Evolutionary conservation across 2,113 vertebrate species (phyloP).

Genomic region (Poecile atricapillus): DNA sequence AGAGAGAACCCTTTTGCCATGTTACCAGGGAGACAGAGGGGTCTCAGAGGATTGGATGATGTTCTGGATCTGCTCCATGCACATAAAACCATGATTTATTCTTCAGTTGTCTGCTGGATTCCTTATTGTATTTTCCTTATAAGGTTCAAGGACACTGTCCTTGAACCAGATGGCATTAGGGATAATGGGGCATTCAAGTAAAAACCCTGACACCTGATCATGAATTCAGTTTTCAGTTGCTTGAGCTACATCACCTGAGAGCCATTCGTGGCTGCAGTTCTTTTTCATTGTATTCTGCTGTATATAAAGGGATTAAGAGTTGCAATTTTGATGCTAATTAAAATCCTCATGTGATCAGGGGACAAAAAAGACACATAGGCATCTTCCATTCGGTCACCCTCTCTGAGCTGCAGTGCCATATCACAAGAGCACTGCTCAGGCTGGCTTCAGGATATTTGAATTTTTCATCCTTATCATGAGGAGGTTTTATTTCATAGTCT

Average conservation of each 20-base stretch:
- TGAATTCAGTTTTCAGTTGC: background rate
- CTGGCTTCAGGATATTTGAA: background rate
- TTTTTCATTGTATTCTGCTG: conserved; percentile 36
- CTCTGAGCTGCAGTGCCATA: background rate
- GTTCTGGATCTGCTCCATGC: conserved; percentile 43
- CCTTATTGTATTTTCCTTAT: background rate
- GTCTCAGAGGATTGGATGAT: conserved; percentile 17
- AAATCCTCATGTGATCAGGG: background rate
- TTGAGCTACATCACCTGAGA: conserved; percentile 14
- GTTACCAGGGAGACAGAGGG: conserved; percentile 17
- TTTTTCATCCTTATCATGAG: background rate
- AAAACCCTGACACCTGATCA: conserved; percentile 1
- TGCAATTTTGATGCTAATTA: conserved; percentile 14
- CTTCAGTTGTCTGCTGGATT: background rate
- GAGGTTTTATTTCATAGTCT: background rate
- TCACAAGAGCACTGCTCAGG: background rate
- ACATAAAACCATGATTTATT: conserved; percentile 28
- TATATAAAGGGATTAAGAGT: background rate
- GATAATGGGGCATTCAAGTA: background rate
- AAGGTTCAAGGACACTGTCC: background rate
- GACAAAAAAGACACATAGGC: background rate
- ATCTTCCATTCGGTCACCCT: background rate
- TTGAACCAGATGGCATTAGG: background rate
- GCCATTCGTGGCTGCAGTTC: background rate
- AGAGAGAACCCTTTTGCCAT: background rate